Evolutionary conservation across 1,140 invertebrate genomes (phyloP).

Genomic region (Drosophila ogumai): DNA sequence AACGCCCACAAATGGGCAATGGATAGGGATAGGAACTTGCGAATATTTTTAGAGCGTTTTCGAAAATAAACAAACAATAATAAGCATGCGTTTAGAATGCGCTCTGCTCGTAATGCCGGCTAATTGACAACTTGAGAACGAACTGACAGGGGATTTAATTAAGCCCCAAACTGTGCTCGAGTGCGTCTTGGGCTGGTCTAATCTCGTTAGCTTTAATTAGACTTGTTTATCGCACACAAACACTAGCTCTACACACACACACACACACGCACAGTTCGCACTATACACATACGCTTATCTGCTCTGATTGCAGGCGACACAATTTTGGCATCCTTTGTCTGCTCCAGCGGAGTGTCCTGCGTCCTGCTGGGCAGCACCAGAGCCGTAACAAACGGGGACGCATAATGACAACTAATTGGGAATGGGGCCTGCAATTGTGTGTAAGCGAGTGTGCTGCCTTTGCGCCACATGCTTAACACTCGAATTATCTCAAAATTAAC

Average conservation of each 20-base stretch:
- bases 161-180: slow-evolving; percentile 66
- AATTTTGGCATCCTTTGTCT: slow-evolving; percentile 60
- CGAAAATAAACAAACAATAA: slow-evolving; percentile 34
- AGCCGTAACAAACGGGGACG: slow-evolving; percentile 47
- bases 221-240: slow-evolving; percentile 68
- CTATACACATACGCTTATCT: slow-evolving; percentile 30
- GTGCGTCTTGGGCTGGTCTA: slow-evolving; percentile 63
- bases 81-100: slow-evolving; percentile 10
- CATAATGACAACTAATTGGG: slow-evolving; percentile 74
- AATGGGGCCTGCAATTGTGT: slow-evolving; percentile 49
- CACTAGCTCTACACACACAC: slow-evolving; percentile 1
- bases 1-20: slow-evolving; percentile 25
- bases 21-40: slow-evolving; percentile 7
- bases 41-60: slow-evolving; percentile 34
- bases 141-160: slow-evolving; percentile 73
- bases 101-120: slow-evolving; percentile 15
- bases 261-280: slow-evolving; percentile 3
- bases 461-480: slow-evolving; percentile 67
- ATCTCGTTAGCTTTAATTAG: slow-evolving; percentile 80
- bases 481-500: slow-evolving; percentile 79
- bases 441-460: slow-evolving; percentile 4
- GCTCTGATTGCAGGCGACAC: slow-evolving; percentile 48
- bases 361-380: slow-evolving; percentile 22
- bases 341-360: slow-evolving; percentile 27
- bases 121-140: slow-evolving; percentile 76